Percentiles rank a stretch among this genome's conserved stretches.
These are phyloP conservation scores for Spilosoma lubricipeda DNA, from an alignment of 2,888 invertebrate species.

Conservation along the genomic window DNA sequence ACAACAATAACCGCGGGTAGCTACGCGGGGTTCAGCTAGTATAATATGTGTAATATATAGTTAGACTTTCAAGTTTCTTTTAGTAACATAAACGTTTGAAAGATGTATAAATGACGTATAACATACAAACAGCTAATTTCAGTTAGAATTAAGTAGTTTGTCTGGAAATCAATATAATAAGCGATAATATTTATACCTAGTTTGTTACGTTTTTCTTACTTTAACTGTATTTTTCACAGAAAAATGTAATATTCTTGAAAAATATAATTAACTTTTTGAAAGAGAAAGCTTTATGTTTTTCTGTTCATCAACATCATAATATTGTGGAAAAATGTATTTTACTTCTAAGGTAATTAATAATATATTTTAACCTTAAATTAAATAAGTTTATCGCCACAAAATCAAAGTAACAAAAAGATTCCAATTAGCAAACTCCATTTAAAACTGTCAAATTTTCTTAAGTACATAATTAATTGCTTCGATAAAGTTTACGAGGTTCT, in stretches of 20 bases:
- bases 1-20: too few species aligned
- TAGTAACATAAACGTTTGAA: background rate
- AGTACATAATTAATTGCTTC: conserved; percentile 45
- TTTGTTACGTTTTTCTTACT: too few species aligned
- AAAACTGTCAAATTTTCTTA: conserved; percentile 41
- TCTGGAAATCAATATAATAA: background rate
- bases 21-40: too few species aligned
- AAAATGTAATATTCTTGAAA: background rate
- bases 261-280: background rate
- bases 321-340: background rate
- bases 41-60: too few species aligned
- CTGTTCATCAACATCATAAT: background rate
- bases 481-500: conserved; percentile 33
- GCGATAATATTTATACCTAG: background rate
- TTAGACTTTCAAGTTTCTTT: background rate
- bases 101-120: background rate
- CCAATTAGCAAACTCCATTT: conserved; percentile 44
- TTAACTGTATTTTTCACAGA: background rate
- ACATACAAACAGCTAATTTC: background rate
- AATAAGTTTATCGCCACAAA: conserved; percentile 30
- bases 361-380: background rate
- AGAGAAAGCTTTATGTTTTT: background rate
- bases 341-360: background rate
- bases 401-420: conserved; percentile 36
- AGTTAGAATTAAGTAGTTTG: background rate